Evolutionary conservation across 2,888 invertebrate species (phyloP), one percentile per base, ranked within the genome.

Genomic region (Nemotelus nigrinus): DNA sequence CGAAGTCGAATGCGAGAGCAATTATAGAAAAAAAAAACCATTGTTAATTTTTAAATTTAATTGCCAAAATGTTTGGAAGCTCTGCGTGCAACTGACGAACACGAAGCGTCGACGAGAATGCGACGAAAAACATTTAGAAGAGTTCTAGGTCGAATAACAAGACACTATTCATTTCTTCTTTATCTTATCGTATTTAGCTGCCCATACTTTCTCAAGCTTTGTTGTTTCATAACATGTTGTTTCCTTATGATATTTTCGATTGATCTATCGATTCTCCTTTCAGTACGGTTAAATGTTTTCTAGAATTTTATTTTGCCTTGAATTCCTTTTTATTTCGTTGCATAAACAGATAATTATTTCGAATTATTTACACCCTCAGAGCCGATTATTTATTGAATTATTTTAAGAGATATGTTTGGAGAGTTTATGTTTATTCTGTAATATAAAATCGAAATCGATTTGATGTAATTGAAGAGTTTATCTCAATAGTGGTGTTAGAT

Each of bases 341-440:
- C 39, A 25, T 63, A 41, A 63, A 7, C 39, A 7, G 3, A 25
- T 4, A 8, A 50, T 50, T 8, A 41, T 63, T 39, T 3, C 39
- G 43, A 43, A 63, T 25, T 25, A 25, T 25, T 41, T 63, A 25
- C 65, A 45, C 50, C 39, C 70, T 55, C 70, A 55, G 55, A 70
- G 70, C 70, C 8, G 8, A 47, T 55, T 70, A 70, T 70, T 70
- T 70, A 55, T 70, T 70, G 55, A 7, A 70, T 70, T 43, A 70
- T 70, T 53, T 10, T 65, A 44, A 5, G 25, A 45, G 47, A 65
- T 45, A 41, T 65, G 47, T 65, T 45, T 7, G 47, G 50, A 50
- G 8, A 5, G 8, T 50, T 50, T 50, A 50, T 50, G 8, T 50
- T 50, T 50, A 50, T 50, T 50, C 6, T 7, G 50, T 7, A 50